These are phyloP conservation scores for Drosophila paucipuncta DNA, from an alignment of 2,888 invertebrate species.

Conservation along the genomic window DNA sequence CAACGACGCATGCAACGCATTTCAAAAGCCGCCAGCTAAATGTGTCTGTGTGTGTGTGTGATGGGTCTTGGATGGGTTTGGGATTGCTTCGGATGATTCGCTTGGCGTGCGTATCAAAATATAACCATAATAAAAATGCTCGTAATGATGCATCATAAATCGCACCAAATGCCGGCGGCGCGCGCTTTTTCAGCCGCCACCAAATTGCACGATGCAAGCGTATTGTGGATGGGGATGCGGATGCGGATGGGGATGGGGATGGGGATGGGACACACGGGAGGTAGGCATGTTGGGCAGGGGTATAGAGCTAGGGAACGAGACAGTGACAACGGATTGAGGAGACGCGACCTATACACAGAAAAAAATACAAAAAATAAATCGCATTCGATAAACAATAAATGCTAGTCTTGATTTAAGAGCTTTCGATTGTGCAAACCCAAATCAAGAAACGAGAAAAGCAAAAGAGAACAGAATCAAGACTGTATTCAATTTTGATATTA, in stretches of 20 bases:
- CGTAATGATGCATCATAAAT: slow-evolving; percentile 78
- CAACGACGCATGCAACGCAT: slow-evolving; percentile 13
- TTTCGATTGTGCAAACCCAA: not conserved
- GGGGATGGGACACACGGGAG: not conserved
- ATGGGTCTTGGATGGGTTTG: slow-evolving; percentile 15
- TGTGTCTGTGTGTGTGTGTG: slow-evolving; percentile 5
- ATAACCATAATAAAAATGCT: slow-evolving; percentile 73
- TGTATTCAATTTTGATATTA: not conserved
- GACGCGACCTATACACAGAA: not conserved
- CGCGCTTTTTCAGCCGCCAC: slow-evolving; percentile 38
- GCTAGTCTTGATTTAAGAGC: not conserved
- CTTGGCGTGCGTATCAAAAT: slow-evolving; percentile 73
- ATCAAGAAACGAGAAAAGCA: not conserved
- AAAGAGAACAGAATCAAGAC: not conserved
- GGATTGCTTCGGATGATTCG: slow-evolving; percentile 46
- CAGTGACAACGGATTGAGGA: not conserved
- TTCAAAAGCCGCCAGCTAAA: slow-evolving; percentile 27
- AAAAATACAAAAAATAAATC: slow-evolving; percentile 8
- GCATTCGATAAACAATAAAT: slow-evolving; percentile 9
- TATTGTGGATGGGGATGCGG: not conserved
- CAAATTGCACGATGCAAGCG: slow-evolving; percentile 28
- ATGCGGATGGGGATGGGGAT: not conserved
- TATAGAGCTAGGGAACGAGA: not conserved
- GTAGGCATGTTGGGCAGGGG: slow-evolving; percentile 1
- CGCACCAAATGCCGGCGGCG: slow-evolving; percentile 63